Conservation (phyloP, 2,113 vertebrate species). For the Pachycephala philippinensis region DNA sequence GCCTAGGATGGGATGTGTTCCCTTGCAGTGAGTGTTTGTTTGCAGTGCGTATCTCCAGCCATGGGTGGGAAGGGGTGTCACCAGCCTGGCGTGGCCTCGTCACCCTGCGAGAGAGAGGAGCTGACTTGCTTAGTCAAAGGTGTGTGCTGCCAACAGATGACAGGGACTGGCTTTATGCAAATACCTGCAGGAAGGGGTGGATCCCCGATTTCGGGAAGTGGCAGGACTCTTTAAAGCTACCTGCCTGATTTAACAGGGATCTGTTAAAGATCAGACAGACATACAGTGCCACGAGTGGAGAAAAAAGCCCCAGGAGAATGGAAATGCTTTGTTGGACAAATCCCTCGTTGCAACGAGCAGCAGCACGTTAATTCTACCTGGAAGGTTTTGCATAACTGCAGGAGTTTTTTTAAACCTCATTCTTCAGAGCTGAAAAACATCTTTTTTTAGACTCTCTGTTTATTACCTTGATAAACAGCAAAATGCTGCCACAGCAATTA, state of each 20-base stretch:
- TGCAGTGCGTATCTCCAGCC: not conserved
- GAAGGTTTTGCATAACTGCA: not conserved
- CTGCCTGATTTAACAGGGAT: not conserved
- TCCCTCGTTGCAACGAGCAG: not conserved
- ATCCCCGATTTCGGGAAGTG: not conserved
- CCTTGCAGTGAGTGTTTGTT: not conserved
- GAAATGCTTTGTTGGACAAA: not conserved
- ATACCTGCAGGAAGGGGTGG: constrained; percentile 45
- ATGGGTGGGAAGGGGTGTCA: not conserved
- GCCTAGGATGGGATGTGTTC: not conserved
- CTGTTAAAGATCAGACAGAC: no score
- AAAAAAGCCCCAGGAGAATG: not conserved
- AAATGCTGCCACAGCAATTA: constrained; percentile 76
- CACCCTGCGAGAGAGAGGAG: not conserved
- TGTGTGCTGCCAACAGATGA: not conserved
- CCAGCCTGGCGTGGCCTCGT: not conserved
- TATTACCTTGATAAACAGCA: constrained; percentile 74
- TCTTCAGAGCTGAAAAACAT: constrained; percentile 69
- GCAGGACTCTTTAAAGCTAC: not conserved
- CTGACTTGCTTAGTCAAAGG: not conserved
- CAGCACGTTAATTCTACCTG: not conserved
- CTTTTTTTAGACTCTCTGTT: constrained; percentile 75
- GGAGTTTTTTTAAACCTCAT: not conserved
- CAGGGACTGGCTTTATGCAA: constrained; percentile 13
- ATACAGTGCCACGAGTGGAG: not conserved